Evolutionary conservation across 2,888 invertebrate species (phyloP).

Genomic region (Congeria kusceri): DNA sequence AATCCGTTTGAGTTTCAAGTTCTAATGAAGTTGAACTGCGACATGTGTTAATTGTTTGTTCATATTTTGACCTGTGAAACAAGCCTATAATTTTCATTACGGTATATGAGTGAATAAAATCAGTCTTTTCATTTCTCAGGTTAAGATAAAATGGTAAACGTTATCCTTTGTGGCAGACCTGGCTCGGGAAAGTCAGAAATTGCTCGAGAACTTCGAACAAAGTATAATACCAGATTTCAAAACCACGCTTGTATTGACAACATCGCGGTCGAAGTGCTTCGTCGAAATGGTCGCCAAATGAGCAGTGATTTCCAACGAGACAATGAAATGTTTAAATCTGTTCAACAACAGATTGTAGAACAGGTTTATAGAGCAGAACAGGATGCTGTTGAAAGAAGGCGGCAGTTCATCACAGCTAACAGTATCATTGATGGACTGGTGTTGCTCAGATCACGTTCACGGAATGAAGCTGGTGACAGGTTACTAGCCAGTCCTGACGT

Average conservation of each 20-base stretch:
- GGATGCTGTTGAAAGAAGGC: neutral
- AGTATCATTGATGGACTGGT: slow-evolving; percentile 27
- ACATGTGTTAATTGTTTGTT: too few species aligned
- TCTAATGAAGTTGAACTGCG: too few species aligned
- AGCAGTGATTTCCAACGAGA: slow-evolving; percentile 20
- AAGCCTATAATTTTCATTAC: too few species aligned
- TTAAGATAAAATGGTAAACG: slow-evolving; percentile 21
- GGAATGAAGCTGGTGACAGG: neutral
- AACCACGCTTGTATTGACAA: too few species aligned
- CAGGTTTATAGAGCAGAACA: slow-evolving; percentile 17
- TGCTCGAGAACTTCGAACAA: slow-evolving; percentile 1
- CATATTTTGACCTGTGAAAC: too few species aligned
- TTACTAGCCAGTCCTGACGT: neutral
- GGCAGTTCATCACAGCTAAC: slow-evolving; percentile 29
- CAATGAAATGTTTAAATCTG: slow-evolving; percentile 12
- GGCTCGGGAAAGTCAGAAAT: slow-evolving; percentile 34
- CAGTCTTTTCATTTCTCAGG: too few species aligned
- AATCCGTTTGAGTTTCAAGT: too few species aligned
- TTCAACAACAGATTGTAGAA: slow-evolving; percentile 28
- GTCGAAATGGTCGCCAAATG: too few species aligned
- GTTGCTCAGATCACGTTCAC: slow-evolving; percentile 7
- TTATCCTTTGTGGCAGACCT: slow-evolving; percentile 34
- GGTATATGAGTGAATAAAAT: too few species aligned
- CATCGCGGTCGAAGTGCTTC: too few species aligned
- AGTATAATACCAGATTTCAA: too few species aligned